A percentile compares a stretch with the other conserved stretches of the same genome.
phyloP scores from a whole-genome alignment of 2,888 invertebrate genomes.

The Cyclophora punctaria region DNA sequence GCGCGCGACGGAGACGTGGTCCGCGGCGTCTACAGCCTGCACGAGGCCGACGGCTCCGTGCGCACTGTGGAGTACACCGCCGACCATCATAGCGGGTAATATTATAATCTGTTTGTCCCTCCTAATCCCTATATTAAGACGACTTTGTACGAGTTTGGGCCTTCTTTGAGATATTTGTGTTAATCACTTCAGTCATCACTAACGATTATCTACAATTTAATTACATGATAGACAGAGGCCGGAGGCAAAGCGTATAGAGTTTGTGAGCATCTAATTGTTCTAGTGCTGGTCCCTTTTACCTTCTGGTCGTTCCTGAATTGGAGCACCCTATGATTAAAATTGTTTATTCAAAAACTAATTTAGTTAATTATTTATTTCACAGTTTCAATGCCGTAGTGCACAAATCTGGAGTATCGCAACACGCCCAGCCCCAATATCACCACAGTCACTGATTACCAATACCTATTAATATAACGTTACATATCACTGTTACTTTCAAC shows the following conservation, averaged over 20 bases:
- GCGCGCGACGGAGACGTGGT: conserved; percentile 68
- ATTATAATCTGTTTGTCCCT: neutral
- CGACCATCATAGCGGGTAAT: conserved; percentile 66
- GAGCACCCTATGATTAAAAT: no score
- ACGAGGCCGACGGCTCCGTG: conserved; percentile 73
- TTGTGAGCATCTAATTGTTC: no score
- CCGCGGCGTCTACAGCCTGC: conserved; percentile 75
- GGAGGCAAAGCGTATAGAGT: no score
- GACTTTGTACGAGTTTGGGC: no score
- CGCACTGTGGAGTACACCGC: conserved; percentile 72
- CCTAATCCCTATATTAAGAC: no score
- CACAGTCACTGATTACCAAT: conserved; percentile 27
- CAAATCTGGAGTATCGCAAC: conserved; percentile 45
- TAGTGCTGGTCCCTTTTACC: no score
- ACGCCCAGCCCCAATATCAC: conserved; percentile 29
- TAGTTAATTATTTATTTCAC: conserved; percentile 10
- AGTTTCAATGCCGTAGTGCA: conserved; percentile 72
- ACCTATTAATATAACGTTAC: conserved; percentile 3
- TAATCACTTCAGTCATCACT: no score
- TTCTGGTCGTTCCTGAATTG: no score
- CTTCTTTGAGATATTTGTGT: no score
- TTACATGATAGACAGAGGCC: no score
- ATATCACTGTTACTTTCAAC: conserved; percentile 9
- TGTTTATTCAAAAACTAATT: no score
- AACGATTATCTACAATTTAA: no score